A percentile compares a stretch with the other conserved stretches of the same genome.
Evolutionary conservation across 2,113 vertebrate genomes (phyloP).

Genomic region (Pitta sordida): DNA sequence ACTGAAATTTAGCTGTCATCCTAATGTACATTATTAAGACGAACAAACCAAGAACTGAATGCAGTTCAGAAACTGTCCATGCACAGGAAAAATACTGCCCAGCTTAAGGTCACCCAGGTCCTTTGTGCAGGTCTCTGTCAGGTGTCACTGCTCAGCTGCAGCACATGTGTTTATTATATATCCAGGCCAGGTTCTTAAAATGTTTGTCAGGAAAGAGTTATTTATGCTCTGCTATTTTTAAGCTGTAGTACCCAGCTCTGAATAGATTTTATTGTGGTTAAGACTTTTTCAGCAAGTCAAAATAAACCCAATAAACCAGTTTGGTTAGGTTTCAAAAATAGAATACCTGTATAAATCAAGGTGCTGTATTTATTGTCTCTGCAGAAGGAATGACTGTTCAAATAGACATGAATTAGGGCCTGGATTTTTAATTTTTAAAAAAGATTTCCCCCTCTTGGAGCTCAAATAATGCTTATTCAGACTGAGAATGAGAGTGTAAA

Average conservation of each 20-base stretch:
- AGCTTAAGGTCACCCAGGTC: background rate
- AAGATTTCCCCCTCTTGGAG: background rate
- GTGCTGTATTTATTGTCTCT: conserved; percentile 27
- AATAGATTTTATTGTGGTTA: conserved; percentile 56
- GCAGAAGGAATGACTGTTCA: background rate
- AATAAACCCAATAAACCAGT: conserved; percentile 61
- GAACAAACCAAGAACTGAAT: background rate
- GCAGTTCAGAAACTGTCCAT: background rate
- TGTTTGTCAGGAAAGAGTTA: conserved; percentile 17
- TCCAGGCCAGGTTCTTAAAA: background rate
- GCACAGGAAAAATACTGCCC: background rate
- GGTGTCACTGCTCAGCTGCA: background rate
- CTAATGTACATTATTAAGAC: background rate
- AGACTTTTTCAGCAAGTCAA: conserved; percentile 52
- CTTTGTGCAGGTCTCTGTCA: background rate
- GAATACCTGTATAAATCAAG: conserved; percentile 16
- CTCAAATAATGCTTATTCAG: background rate
- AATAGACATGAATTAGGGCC: background rate
- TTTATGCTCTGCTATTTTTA: conserved; percentile 47
- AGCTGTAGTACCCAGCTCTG: background rate
- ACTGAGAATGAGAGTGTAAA: background rate
- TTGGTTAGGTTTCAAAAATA: conserved; percentile 54
- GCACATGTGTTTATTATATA: background rate
- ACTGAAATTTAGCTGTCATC: background rate
- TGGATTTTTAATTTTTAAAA: background rate